A percentile compares a stretch with the other conserved stretches of the same genome.
These are phyloP conservation scores for Scalopus aquaticus DNA, from an alignment of 2,113 vertebrate species.

Conservation along the genomic window DNA sequence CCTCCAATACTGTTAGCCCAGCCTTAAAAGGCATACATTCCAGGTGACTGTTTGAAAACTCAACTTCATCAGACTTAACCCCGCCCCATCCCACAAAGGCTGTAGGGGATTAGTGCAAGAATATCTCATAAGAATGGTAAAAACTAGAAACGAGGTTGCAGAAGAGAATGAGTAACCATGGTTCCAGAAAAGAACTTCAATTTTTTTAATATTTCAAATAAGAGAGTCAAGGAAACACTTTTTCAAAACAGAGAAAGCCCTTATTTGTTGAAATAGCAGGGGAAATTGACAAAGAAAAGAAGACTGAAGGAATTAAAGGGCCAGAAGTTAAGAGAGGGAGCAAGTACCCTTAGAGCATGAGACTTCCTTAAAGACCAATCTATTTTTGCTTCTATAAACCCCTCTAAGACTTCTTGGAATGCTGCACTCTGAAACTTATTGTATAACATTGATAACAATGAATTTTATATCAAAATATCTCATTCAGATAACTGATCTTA, in stretches of 20 bases:
- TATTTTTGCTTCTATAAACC: neutral
- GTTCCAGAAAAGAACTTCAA: neutral
- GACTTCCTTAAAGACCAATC: neutral
- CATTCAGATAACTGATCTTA: neutral
- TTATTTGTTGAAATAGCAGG: neutral
- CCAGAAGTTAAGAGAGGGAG: neutral
- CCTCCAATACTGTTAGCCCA: rapidly evolving
- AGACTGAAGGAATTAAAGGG: neutral
- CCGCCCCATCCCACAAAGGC: neutral
- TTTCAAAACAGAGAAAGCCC: neutral
- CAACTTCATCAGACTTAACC: neutral
- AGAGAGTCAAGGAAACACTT: neutral
- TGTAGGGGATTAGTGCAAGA: neutral
- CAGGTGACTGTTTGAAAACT: neutral
- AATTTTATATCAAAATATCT: neutral
- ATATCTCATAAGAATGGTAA: neutral
- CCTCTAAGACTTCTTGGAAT: neutral
- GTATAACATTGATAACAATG: neutral
- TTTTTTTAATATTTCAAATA: neutral
- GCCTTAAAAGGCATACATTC: neutral
- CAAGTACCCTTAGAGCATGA: neutral
- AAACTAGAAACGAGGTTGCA: neutral
- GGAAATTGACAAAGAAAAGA: neutral
- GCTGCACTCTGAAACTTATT: neutral
- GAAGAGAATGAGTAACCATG: neutral